These are phyloP conservation scores for Mobula birostris DNA, from an alignment of 2,113 vertebrate genomes.

Conservation along the genomic window DNA sequence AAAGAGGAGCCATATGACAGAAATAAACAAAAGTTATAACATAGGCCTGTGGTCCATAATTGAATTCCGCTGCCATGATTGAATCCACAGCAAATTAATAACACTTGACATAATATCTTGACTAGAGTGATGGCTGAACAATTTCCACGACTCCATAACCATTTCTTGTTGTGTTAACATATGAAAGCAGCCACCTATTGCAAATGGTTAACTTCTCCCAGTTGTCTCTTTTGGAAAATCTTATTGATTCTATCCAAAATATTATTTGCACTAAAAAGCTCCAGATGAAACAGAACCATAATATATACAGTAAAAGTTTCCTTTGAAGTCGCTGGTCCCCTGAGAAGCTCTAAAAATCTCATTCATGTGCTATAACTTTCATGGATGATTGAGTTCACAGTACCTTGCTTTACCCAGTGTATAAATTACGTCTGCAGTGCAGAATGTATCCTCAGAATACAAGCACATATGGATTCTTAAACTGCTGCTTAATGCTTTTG, in stretches of 20 bases:
- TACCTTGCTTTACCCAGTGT: background rate
- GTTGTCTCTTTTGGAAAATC: background rate
- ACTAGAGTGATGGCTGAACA: background rate
- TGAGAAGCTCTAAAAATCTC: background rate
- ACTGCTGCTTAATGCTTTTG: background rate
- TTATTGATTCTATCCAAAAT: background rate
- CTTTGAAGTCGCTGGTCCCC: background rate
- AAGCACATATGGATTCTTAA: background rate
- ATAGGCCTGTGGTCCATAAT: background rate
- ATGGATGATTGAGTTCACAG: background rate
- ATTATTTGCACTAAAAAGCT: background rate
- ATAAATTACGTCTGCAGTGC: background rate
- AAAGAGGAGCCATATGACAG: background rate
- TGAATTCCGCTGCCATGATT: background rate
- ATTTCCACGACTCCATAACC: background rate
- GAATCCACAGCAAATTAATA: background rate
- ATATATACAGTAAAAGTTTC: background rate
- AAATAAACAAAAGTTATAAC: background rate
- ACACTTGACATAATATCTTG: background rate
- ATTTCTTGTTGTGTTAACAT: background rate
- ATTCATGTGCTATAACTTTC: background rate
- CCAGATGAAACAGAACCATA: background rate
- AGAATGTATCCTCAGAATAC: background rate
- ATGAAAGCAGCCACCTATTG: background rate
- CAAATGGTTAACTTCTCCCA: background rate